Evolutionary conservation across 1,140 invertebrate species (phyloP), one percentile per base, ranked within the genome.

Genomic region (Drosophila tani): DNA sequence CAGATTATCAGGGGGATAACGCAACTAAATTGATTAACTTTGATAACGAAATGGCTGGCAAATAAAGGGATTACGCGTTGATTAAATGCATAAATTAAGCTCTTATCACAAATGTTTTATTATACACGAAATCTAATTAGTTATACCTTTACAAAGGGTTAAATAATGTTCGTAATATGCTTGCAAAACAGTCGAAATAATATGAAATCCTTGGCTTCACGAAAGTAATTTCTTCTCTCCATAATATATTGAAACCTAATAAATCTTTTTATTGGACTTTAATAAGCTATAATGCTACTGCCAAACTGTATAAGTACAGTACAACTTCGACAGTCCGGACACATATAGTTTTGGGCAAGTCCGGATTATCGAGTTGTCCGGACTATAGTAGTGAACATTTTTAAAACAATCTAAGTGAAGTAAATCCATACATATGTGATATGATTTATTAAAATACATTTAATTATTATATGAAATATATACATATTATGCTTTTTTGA

Each of bases 1-100:
- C 15, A 38, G 17, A 12, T 17, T 29, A 32, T 43, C 24, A 21
- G 3, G n/a, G 12, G 14, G 12, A 59, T 64, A 59, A 32, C 14
- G 6, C 6, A 32, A 12, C 9, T 32, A n/a, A 60, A 32, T 65
- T 62, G 14, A 65, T 60, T 59, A 29, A 32, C 14, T 17, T 32
- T 43, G 53, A 65, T 65, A 60, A 32, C 7, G 3, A 24, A 24
- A 35, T 49, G 0, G 1, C 2, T 1, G 8, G n/a, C n/a, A n/a
- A 32, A 21, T 29, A 21, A 43, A 21, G 3, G 35, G 32, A 51
- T 35, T 35, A 24, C 5, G 15, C 9, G 2, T 24, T 55, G 14
- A 59, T 53, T 15, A 21, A 35, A 55, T 21, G 17, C 17, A 53
- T 53, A 53, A 53, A 53, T 35, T 19, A 53, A 3, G 29, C 3